Evolutionary conservation across 2,797 vertebrate genomes (phyloP).

Genomic region (Sebastes umbrosus): DNA sequence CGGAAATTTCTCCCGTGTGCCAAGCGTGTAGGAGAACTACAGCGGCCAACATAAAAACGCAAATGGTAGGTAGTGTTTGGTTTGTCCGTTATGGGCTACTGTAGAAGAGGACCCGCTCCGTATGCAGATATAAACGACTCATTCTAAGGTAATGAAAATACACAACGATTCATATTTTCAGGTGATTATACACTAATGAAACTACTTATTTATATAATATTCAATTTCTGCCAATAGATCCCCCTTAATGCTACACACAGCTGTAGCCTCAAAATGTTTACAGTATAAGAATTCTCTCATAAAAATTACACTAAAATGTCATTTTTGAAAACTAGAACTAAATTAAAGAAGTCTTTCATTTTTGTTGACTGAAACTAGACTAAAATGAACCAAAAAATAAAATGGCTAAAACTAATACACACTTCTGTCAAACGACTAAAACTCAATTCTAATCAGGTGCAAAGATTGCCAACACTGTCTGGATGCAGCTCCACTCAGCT

Average conservation of each 20-base stretch:
- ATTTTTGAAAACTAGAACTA: background rate
- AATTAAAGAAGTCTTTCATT: background rate
- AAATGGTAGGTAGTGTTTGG: accelerated
- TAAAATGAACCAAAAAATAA: background rate
- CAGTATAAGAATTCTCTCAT: background rate
- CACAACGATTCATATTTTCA: too few species aligned
- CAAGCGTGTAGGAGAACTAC: too few species aligned
- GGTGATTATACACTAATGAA: too few species aligned
- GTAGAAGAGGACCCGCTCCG: too few species aligned
- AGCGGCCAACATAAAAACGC: too few species aligned
- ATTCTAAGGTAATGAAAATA: too few species aligned
- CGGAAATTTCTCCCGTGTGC: too few species aligned
- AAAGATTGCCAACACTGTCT: background rate
- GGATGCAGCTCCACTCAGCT: background rate
- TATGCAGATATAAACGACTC: too few species aligned
- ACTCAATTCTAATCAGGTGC: background rate
- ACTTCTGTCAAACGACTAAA: background rate
- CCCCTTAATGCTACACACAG: background rate
- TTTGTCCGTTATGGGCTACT: too few species aligned
- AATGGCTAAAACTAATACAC: background rate
- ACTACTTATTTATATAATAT: too few species aligned
- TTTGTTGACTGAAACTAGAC: background rate
- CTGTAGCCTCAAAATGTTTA: background rate
- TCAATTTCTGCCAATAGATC: too few species aligned
- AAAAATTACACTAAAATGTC: background rate